Base-by-base conservation (phyloP, 2,797 vertebrate genomes). In the Halcyon leucocephala region DNA sequence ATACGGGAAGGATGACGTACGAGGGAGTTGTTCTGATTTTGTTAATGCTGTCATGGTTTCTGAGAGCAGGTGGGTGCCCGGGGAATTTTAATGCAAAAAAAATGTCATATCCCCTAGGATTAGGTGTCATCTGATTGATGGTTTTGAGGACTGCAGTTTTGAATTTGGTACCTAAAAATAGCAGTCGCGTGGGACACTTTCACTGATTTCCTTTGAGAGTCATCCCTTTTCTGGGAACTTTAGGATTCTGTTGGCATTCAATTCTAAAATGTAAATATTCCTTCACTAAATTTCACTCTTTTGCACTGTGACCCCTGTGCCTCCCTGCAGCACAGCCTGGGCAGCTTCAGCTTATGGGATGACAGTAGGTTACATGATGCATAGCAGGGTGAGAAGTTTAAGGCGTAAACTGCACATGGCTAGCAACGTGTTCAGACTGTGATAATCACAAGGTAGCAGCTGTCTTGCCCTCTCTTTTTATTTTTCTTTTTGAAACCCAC, bases 391-490 rank as follows among this genome's bases (percentile, higher is more conserved):
- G 48, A 86, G 54, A 19, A 74, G 42, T 7, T 25, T 18, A 25
- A 86, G 55, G 51, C 41, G 85, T 73, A 28, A 90, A 66, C 89
- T 86, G 65, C 84, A 85, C 67, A 31, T 21, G 62, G 72, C 33
- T 90, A n/a, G 26, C 87, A 89, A 86, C 6, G n/a, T 86, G 66
- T 97, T 95, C 95, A 76, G 60, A 55, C 93, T 48, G 24, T 82
- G 90, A 78, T 73, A 94, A 82, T 96, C 88, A 74, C 80, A 25
- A 76, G 85, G 91, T 72, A 95, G 78, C 96, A 97, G 94, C 96
- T 98, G 95, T 90, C 96, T 90, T 88, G 82, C 57, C 90, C 96
- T 54, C 31, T 77, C 62, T 92, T 88, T 90, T 90, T 97, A 85
- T 97, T 97, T 93, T 96, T 80, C 73, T 41, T 91, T 91, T 62